Evolutionary conservation across 37 sponge, comb jelly and placozoan species (phyloP).

Genomic region (Beroe forskalii): DNA sequence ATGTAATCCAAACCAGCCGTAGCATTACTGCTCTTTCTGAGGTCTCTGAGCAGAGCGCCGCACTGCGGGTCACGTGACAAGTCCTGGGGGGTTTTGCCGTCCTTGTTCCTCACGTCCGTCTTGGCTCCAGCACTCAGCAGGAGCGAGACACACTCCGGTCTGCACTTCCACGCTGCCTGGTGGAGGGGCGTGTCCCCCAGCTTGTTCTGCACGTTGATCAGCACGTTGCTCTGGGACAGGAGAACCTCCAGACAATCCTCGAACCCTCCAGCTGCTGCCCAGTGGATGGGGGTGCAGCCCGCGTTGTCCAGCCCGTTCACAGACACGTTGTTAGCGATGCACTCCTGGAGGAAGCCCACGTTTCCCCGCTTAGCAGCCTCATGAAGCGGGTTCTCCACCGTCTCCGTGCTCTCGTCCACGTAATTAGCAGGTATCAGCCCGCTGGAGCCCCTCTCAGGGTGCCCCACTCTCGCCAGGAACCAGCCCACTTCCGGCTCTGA

Average conservation of each 20-base stretch:
- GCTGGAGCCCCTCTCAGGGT: conserved; percentile 67
- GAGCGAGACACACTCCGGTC: conserved; percentile 75
- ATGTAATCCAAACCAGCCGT: conserved; percentile 14
- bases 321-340: conserved; percentile 88
- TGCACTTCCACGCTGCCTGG: conserved; percentile 95
- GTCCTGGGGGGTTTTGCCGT: conserved; percentile 78
- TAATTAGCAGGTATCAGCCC: conserved; percentile 95
- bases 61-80: conserved; percentile 59
- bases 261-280: conserved; percentile 95
- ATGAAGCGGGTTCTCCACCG: conserved; percentile 91
- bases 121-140: conserved; percentile 83
- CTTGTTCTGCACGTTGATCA: conserved; percentile 79
- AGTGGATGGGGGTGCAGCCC: conserved; percentile 96
- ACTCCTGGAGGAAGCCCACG: conserved; percentile 84
- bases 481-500: conserved; percentile 87
- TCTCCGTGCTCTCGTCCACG: conserved; percentile 82
- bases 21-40: not conserved
- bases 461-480: conserved; percentile 81
- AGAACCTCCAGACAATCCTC: conserved; percentile 59
- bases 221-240: not conserved
- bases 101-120: conserved; percentile 78
- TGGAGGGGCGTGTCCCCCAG: conserved; percentile 96
- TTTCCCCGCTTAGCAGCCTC: conserved; percentile 98
- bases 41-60: conserved; percentile 17
- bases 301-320: conserved; percentile 96